Conservation (phyloP, 2,888 invertebrate genomes). For the Chaitophorus viminalis region DNA sequence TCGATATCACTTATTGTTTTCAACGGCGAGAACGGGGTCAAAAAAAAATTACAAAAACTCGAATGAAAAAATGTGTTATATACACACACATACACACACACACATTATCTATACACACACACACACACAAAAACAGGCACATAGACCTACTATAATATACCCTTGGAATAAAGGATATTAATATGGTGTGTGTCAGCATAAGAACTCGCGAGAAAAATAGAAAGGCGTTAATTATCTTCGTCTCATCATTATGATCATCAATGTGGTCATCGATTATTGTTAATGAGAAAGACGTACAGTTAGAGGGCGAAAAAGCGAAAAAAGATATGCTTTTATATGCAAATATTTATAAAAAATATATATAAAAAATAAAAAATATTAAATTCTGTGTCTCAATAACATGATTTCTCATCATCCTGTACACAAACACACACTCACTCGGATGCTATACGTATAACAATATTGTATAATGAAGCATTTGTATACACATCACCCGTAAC, state of each 20-base stretch:
- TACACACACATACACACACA: no score
- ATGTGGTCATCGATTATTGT: background rate
- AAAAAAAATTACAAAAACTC: background rate
- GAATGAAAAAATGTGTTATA: background rate
- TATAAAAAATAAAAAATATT: no score
- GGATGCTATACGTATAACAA: no score
- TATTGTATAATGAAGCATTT: no score
- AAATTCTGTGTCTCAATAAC: no score
- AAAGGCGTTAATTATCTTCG: constrained; percentile 21
- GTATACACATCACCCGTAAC: no score
- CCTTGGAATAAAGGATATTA: background rate
- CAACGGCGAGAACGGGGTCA: background rate
- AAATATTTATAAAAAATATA: no score
- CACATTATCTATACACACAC: no score
- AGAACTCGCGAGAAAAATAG: constrained; percentile 19
- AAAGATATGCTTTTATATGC: background rate
- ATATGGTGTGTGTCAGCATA: background rate
- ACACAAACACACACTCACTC: no score
- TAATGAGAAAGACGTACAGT: background rate
- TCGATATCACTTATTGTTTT: background rate
- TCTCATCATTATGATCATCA: background rate
- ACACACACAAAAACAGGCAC: background rate
- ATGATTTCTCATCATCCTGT: no score
- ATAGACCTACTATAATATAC: background rate
- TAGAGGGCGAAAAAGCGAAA: background rate